Evolutionary conservation across 2,888 invertebrate genomes (phyloP), one percentile per base, ranked within the genome.

Genomic region (Meteorus cinctellus): DNA sequence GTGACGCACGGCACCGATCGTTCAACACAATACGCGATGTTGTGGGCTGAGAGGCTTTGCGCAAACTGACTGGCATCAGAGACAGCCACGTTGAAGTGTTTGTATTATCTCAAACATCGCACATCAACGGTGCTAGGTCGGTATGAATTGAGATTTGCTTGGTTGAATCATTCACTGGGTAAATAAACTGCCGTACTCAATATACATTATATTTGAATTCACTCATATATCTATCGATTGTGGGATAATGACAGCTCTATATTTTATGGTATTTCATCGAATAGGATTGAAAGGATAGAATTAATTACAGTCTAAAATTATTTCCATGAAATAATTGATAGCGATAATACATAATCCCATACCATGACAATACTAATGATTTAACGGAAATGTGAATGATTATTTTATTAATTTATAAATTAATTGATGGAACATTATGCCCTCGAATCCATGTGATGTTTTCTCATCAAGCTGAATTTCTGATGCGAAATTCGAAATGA

Each of bases 31-130:
- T 48, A 31, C 48, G 70, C 77, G 81, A 82, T 78, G 81, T 80
- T 81, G 78, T 80, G 71, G 75, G 77, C 73, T 72, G 78, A 79
- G 79, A 77, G 77, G 81, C 76, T 80, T 70, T 74, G 31, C 72
- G 72, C 76, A 66, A 76, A 81, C 82, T 82, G 81, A 73, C 70
- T 79, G 70, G 45, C 67, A 65, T 75, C 55, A 65, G 66, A 73
- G 72, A 76, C 76, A 77, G 67, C 75, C 69, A 76, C 76, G 77
- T 77, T 59, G 76, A 79, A 79, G 78, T 74, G 73, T 79, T 74
- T 71, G 76, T 78, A 81, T 81, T 81, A 81, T 81, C 81, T 77
- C 71, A 74, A 78, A 78, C 74, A 79, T 74, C 66, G 59, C 75
- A 76, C 71, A 78, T 74, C 24, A 55, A 55, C 55, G 19, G 55